A percentile compares a stretch with the other conserved stretches of the same genome.
Evolutionary conservation across 2,113 vertebrate genomes (phyloP).

Genomic region (Myotis lucifugus): DNA sequence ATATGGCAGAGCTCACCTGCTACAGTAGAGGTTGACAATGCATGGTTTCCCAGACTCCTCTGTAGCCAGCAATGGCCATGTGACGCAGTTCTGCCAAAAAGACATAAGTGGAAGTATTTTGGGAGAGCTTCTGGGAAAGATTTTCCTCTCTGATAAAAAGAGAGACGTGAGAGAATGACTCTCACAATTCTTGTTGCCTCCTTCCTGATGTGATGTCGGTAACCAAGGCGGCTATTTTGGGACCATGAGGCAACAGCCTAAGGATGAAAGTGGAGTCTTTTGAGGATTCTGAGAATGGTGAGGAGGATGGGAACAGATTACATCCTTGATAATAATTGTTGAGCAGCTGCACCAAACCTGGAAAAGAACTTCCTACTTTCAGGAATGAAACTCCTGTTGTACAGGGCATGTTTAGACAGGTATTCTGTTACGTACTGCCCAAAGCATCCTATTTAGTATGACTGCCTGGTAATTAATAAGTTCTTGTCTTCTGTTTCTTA

Average conservation of each 20-base stretch:
- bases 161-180: neutral
- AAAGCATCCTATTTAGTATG: neutral
- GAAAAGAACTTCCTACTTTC: neutral
- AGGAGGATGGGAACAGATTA: neutral
- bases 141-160: neutral
- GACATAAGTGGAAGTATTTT: neutral
- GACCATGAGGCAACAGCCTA: neutral
- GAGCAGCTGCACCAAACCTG: neutral
- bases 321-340: neutral
- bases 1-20: neutral
- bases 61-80: neutral
- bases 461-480: neutral
- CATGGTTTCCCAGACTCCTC: neutral
- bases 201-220: neutral
- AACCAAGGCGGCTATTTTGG: neutral
- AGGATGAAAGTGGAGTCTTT: neutral
- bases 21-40: neutral
- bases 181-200: neutral
- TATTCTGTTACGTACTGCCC: neutral
- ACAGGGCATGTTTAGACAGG: neutral
- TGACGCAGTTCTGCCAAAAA: neutral
- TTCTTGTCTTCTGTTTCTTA: neutral
- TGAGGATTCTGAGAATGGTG: neutral
- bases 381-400: neutral
- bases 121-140: neutral